Evolutionary conservation across 2,797 vertebrate species (phyloP).

Genomic region (Discoglossus pictus): DNA sequence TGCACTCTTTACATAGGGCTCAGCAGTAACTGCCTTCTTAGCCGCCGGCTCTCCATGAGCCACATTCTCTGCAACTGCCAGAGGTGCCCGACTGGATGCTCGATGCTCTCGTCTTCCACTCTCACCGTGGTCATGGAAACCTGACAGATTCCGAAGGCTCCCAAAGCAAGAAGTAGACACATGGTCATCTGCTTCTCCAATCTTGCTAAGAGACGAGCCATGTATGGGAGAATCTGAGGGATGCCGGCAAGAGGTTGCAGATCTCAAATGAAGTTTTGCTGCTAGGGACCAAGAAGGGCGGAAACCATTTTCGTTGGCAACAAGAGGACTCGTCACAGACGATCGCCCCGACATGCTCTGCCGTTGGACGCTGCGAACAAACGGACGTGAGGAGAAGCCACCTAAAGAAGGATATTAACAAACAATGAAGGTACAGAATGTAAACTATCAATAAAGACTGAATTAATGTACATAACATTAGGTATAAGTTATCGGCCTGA

Average conservation of each 20-base stretch:
- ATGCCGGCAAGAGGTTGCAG: slow-evolving; percentile 90
- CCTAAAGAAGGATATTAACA: slow-evolving; percentile 66
- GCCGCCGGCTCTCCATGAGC: slow-evolving; percentile 75
- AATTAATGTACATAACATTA: too few species aligned
- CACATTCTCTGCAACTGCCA: slow-evolving; percentile 88
- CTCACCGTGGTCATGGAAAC: slow-evolving; percentile 65
- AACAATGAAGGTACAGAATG: neutral
- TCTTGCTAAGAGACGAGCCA: slow-evolving; percentile 89
- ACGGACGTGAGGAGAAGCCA: slow-evolving; percentile 93
- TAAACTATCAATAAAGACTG: too few species aligned
- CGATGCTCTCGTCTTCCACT: slow-evolving; percentile 82
- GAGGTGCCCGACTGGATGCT: slow-evolving; percentile 79
- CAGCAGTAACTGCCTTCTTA: slow-evolving; percentile 68
- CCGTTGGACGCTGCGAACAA: slow-evolving; percentile 93
- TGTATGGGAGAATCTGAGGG: slow-evolving; percentile 88
- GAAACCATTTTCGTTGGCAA: slow-evolving; percentile 83
- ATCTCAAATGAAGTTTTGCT: slow-evolving; percentile 89
- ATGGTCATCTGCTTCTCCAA: slow-evolving; percentile 90
- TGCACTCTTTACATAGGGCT: slow-evolving; percentile 72
- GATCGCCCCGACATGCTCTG: slow-evolving; percentile 92
- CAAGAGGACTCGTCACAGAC: slow-evolving; percentile 91
- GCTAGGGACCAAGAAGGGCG: slow-evolving; percentile 92
- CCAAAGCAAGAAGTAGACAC: slow-evolving; percentile 93
- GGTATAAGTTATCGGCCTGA: too few species aligned
- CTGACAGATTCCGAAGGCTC: slow-evolving; percentile 72